phyloP scores from a whole-genome alignment of 2,888 invertebrate genomes.

The Aphrophora alni region DNA sequence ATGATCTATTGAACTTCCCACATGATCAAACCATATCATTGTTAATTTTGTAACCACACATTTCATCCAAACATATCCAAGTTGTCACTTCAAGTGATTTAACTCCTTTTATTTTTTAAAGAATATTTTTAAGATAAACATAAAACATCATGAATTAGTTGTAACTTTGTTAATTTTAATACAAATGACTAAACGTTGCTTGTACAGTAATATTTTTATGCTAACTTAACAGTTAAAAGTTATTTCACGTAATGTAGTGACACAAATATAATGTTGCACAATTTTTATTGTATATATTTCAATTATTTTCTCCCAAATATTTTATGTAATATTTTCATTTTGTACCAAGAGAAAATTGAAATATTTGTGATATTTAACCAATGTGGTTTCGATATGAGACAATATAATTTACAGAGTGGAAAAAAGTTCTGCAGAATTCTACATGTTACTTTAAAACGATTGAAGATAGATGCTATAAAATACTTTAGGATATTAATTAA shows the following conservation, averaged over 20 bases:
- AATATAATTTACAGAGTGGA: background rate
- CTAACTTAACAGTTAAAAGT: background rate
- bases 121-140: background rate
- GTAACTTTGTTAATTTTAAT: background rate
- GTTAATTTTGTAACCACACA: background rate
- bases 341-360: background rate
- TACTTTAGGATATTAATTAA: too few species aligned
- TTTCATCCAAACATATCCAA: conserved; percentile 2
- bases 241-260: background rate
- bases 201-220: background rate
- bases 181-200: background rate
- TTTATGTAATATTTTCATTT: background rate
- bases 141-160: background rate
- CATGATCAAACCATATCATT: conserved; percentile 3
- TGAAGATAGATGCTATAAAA: too few species aligned
- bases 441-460: too few species aligned
- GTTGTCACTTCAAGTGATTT: background rate
- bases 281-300: background rate
- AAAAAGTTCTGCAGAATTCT: background rate
- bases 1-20: background rate
- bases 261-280: background rate
- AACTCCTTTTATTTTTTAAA: background rate
- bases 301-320: background rate
- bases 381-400: background rate
- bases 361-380: background rate